Conservation (phyloP, 2,113 vertebrate species). For the Psephotus haematonotus region DNA sequence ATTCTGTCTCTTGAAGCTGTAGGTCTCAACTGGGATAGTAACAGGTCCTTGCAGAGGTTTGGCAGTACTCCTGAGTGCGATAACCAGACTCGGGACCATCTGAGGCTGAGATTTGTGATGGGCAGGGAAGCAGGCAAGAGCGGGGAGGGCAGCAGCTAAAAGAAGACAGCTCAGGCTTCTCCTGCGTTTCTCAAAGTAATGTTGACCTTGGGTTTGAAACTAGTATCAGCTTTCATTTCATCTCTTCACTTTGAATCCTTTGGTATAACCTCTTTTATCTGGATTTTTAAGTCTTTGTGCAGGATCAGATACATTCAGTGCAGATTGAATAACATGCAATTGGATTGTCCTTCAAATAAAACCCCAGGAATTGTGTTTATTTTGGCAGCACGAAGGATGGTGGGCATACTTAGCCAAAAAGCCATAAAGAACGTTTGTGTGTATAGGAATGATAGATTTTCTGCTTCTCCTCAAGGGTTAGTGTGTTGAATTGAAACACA, state of each 20-base stretch:
- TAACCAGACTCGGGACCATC: neutral
- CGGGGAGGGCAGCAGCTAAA: neutral
- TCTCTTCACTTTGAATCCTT: neutral
- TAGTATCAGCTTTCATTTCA: neutral
- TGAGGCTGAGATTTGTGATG: neutral
- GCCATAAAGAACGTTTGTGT: neutral
- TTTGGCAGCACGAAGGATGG: neutral
- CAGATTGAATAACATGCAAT: neutral
- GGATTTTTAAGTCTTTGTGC: neutral
- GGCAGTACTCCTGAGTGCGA: neutral
- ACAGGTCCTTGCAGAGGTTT: neutral
- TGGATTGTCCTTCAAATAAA: neutral
- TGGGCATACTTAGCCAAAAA: neutral
- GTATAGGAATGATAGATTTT: neutral
- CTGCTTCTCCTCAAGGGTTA: neutral
- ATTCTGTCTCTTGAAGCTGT: neutral
- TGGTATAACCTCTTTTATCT: neutral
- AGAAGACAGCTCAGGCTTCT: neutral
- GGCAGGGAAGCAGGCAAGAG: neutral
- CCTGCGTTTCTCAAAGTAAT: neutral
- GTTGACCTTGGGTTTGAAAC: neutral
- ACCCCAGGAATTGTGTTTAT: neutral
- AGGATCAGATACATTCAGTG: neutral
- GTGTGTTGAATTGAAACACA: neutral
- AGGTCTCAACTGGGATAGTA: neutral